Evolutionary conservation across 2,888 invertebrate species (phyloP).

Genomic region (Pseudanteris insignis): DNA sequence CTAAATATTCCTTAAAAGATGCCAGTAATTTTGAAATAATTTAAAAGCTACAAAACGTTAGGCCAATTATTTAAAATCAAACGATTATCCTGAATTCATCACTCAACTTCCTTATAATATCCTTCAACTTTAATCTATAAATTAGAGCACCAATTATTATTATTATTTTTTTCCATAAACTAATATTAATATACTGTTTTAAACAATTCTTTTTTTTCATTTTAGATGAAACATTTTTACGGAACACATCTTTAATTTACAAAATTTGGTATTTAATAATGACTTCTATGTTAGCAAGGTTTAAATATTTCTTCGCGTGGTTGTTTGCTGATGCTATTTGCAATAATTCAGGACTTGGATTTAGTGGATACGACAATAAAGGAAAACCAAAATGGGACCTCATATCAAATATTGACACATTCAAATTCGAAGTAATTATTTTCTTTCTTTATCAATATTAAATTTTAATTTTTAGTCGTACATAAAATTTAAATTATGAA

Average conservation of each 20-base stretch:
- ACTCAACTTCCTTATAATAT: too few relatives aligned
- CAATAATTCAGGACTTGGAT: constrained; percentile 93
- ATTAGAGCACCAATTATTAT: too few relatives aligned
- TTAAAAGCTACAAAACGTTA: too few relatives aligned
- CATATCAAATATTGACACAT: constrained; percentile 89
- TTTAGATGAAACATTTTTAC: constrained; percentile 73
- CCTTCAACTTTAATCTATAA: too few relatives aligned
- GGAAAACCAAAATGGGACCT: constrained; percentile 90
- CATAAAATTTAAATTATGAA: too few relatives aligned
- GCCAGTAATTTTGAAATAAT: too few relatives aligned
- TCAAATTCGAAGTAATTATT: constrained; percentile 85
- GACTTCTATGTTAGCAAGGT: constrained; percentile 81
- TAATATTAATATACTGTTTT: neutral
- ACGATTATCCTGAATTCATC: too few relatives aligned
- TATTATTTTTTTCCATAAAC: too few relatives aligned
- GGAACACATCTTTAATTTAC: constrained; percentile 70
- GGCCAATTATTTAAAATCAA: too few relatives aligned
- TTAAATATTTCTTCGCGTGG: constrained; percentile 99
- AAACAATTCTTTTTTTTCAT: neutral
- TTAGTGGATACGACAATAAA: constrained; percentile 80
- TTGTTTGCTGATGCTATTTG: constrained; percentile 93
- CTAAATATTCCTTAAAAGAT: too few relatives aligned
- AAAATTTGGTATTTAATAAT: constrained; percentile 80
- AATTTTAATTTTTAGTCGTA: too few relatives aligned
- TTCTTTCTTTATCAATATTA: too few relatives aligned